Percentiles rank a stretch among this genome's conserved stretches.
phyloP scores from a whole-genome alignment of 2,888 invertebrate genomes.

The Idaea straminata region DNA sequence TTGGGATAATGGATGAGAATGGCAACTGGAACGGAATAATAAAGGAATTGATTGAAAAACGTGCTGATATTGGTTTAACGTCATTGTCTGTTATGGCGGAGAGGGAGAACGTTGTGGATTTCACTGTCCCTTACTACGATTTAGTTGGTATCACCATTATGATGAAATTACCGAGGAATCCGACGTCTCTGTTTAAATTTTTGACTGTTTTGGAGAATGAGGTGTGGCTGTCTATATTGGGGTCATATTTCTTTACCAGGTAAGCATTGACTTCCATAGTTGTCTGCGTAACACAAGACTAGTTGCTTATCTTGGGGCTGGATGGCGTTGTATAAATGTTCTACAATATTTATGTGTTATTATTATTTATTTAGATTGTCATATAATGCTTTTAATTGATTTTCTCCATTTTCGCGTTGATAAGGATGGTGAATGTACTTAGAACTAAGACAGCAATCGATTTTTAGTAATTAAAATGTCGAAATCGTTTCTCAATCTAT shows the following conservation, averaged over 20 bases:
- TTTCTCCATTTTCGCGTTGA: neutral
- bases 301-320: too few species aligned
- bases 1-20: conserved; percentile 93
- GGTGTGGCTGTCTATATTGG: conserved; percentile 98
- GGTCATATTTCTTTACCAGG: conserved; percentile 97
- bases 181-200: conserved; percentile 97
- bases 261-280: conserved; percentile 61
- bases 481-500: too few species aligned
- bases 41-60: conserved; percentile 88
- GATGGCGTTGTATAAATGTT: too few species aligned
- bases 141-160: conserved; percentile 97
- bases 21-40: conserved; percentile 93
- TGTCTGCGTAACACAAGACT: too few species aligned
- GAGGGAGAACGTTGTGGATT: conserved; percentile 97
- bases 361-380: too few species aligned
- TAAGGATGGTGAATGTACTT: conserved; percentile 8
- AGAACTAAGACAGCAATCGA: too few species aligned
- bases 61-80: conserved; percentile 95
- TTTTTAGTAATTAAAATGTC: too few species aligned
- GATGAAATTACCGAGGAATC: conserved; percentile 93
- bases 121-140: conserved; percentile 99
- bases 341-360: too few species aligned
- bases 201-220: conserved; percentile 96
- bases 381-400: conserved; percentile 13
- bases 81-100: conserved; percentile 99